Conservation (phyloP, 2,888 invertebrate genomes). For the Crioceris asparagi region DNA sequence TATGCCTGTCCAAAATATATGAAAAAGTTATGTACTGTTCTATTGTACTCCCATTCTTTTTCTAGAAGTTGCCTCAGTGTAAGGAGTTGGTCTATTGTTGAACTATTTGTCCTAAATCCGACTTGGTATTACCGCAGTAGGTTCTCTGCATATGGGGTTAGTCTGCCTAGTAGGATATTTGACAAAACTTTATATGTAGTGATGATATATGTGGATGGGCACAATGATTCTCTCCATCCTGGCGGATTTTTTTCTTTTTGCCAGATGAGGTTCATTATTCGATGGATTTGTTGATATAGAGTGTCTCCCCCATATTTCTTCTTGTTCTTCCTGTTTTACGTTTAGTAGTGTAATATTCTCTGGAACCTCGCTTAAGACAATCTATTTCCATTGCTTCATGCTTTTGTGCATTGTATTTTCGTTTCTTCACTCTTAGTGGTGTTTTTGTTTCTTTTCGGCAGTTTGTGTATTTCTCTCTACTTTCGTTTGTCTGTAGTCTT, state of each 20-base stretch:
- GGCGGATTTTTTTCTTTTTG: neutral
- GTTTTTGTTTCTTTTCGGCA: neutral
- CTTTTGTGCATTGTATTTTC: neutral
- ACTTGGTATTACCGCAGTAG: too few species aligned
- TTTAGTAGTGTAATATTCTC: neutral
- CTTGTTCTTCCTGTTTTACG: neutral
- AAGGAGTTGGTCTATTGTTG: too few species aligned
- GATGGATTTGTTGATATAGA: neutral
- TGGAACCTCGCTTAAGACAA: neutral
- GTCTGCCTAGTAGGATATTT: too few species aligned
- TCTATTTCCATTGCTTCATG: neutral
- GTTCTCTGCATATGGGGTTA: too few species aligned
- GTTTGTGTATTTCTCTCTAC: neutral
- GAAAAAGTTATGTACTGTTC: too few species aligned
- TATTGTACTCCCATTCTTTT: too few species aligned
- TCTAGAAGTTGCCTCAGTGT: too few species aligned
- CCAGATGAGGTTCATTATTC: neutral
- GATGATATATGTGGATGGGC: too few species aligned
- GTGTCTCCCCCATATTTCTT: neutral
- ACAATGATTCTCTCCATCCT: neutral
- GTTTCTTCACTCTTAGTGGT: neutral
- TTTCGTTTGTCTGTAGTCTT: neutral
- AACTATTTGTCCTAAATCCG: too few species aligned
- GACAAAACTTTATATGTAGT: too few species aligned
- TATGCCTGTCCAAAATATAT: too few species aligned